phyloP scores from a whole-genome alignment of 2,888 invertebrate species.

The Eristalis pertinax region DNA sequence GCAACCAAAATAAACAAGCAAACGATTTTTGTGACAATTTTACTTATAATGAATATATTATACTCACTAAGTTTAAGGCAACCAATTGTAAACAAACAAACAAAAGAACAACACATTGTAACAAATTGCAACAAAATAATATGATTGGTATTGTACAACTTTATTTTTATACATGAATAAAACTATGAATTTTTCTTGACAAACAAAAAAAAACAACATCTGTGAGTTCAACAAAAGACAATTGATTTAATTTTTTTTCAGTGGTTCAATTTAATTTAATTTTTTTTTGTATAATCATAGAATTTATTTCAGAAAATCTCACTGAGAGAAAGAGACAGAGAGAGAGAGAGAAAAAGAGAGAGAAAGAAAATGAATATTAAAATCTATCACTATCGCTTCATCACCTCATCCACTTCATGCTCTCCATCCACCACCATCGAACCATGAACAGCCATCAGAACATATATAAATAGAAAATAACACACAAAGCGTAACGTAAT shows the following conservation, averaged over 20 bases:
- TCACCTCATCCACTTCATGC: slow-evolving; percentile 63
- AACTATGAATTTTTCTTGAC: slow-evolving; percentile 54
- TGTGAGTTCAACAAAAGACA: slow-evolving; percentile 13
- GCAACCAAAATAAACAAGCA: slow-evolving; percentile 11
- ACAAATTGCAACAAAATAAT: slow-evolving; percentile 1
- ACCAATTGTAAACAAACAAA: slow-evolving; percentile 16
- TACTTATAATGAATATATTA: neutral
- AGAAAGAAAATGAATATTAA: slow-evolving; percentile 22
- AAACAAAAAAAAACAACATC: slow-evolving; percentile 41
- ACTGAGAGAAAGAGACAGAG: neutral
- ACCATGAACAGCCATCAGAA: slow-evolving; percentile 63
- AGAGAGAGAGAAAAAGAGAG: neutral
- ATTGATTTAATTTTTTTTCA: slow-evolving; percentile 22
- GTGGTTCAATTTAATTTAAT: slow-evolving; percentile 15
- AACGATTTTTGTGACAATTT: slow-evolving; percentile 6
- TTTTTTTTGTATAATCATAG: slow-evolving; percentile 36
- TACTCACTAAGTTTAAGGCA: neutral
- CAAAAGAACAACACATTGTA: too few species aligned
- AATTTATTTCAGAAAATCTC: slow-evolving; percentile 61
- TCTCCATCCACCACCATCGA: slow-evolving; percentile 51
- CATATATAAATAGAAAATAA: slow-evolving; percentile 67
- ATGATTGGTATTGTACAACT: slow-evolving; percentile 67
- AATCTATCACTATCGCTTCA: slow-evolving; percentile 60
- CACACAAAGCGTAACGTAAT: slow-evolving; percentile 66
- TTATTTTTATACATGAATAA: slow-evolving; percentile 72